Percentiles rank a stretch among this genome's conserved stretches.
phyloP scores from a whole-genome alignment of 2,113 vertebrate species.

The Pomatostomus ruficeps region DNA sequence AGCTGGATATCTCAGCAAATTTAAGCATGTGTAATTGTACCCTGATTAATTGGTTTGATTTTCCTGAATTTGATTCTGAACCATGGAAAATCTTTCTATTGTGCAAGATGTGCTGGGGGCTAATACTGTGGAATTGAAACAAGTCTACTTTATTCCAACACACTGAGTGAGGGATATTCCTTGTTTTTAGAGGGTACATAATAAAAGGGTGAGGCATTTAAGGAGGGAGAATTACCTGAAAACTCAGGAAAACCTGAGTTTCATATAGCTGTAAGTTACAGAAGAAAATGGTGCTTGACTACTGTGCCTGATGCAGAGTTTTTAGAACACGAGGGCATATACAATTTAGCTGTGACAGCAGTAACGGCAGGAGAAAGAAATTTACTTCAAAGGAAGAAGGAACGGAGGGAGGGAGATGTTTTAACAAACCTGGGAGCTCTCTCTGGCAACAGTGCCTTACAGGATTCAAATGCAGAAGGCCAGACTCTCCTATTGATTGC shows the following conservation, averaged over 20 bases:
- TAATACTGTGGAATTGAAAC: background rate
- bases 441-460: background rate
- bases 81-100: background rate
- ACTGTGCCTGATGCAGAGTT: background rate
- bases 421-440: slow-evolving; percentile 2
- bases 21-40: background rate
- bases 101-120: background rate
- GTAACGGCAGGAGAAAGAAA: background rate
- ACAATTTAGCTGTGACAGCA: slow-evolving; percentile 45
- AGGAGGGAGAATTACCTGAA: background rate
- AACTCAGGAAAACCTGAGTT: background rate
- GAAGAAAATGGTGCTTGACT: background rate
- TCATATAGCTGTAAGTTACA: background rate
- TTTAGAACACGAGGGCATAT: slow-evolving; percentile 17
- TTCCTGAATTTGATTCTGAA: background rate
- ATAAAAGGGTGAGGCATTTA: background rate
- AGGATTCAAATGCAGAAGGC: slow-evolving; percentile 7
- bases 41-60: background rate
- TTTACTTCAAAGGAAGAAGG: slow-evolving; percentile 43
- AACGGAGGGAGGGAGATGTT: background rate
- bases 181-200: background rate
- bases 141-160: background rate
- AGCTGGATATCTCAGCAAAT: background rate
- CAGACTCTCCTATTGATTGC: slow-evolving; percentile 45
- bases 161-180: background rate